These are phyloP conservation scores for Nannobrachium achirus DNA, from an alignment of 2,113 vertebrate genomes.

Conservation along the genomic window DNA sequence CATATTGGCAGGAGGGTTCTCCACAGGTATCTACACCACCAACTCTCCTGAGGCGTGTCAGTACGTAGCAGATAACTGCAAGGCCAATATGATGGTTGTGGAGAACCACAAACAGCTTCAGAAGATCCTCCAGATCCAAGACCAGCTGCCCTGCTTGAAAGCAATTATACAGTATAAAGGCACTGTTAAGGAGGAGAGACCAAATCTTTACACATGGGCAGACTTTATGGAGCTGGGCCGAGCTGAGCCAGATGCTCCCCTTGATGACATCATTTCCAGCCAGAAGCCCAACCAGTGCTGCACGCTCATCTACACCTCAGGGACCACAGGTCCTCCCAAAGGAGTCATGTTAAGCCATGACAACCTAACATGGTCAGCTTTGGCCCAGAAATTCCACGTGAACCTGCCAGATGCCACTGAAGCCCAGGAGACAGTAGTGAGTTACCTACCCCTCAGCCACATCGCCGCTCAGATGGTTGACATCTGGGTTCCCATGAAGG, in stretches of 20 bases:
- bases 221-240: slow-evolving; percentile 88
- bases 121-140: slow-evolving; percentile 89
- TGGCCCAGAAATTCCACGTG: slow-evolving; percentile 41
- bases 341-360: slow-evolving; percentile 97
- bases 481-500: slow-evolving; percentile 85
- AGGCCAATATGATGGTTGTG: slow-evolving; percentile 87
- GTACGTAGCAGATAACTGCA: slow-evolving; percentile 85
- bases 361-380: slow-evolving; percentile 88
- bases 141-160: slow-evolving; percentile 85
- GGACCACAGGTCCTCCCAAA: slow-evolving; percentile 89
- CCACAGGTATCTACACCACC: slow-evolving; percentile 93
- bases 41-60: slow-evolving; percentile 90
- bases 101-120: slow-evolving; percentile 90
- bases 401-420: slow-evolving; percentile 26
- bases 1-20: slow-evolving; percentile 90
- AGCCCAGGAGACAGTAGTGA: slow-evolving; percentile 86
- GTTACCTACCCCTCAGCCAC: slow-evolving; percentile 96
- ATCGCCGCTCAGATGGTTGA: slow-evolving; percentile 91
- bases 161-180: slow-evolving; percentile 89
- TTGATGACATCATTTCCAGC: slow-evolving; percentile 75
- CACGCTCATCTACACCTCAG: slow-evolving; percentile 91
- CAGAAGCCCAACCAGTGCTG: slow-evolving; percentile 95
- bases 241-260: slow-evolving; percentile 69
- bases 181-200: slow-evolving; percentile 77
- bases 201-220: slow-evolving; percentile 87